These are phyloP conservation scores for Chionodraco myersi DNA, from an alignment of 2,113 vertebrate genomes.

Conservation along the genomic window DNA sequence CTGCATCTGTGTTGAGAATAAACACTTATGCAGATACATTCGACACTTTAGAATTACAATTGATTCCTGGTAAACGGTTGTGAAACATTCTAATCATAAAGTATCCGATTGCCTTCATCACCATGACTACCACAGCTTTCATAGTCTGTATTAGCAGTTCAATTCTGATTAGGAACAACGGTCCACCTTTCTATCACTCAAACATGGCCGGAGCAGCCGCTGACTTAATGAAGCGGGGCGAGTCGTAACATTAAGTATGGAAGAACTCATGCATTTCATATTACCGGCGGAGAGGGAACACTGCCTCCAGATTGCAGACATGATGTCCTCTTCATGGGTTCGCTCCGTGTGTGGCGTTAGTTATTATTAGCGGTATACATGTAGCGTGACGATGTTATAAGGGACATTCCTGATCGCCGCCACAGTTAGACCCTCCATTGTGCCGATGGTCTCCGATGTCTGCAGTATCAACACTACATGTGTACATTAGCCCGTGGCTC, in stretches of 20 bases:
- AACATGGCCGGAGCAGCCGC: background rate
- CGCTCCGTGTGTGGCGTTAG: background rate
- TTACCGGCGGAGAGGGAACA: background rate
- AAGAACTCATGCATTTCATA: conserved; percentile 5
- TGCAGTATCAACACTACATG: background rate
- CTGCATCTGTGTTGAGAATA: too few relatives aligned
- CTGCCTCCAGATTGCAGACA: background rate
- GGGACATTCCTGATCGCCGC: background rate
- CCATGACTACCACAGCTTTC: background rate
- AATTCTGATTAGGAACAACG: background rate
- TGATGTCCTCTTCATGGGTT: background rate
- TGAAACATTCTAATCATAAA: too few relatives aligned
- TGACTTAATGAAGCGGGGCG: background rate
- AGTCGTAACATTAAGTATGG: background rate
- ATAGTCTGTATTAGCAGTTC: background rate
- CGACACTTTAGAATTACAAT: too few relatives aligned
- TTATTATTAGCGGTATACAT: background rate
- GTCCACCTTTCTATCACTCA: background rate
- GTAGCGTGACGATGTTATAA: background rate
- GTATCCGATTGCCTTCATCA: background rate
- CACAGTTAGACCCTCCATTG: background rate
- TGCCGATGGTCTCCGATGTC: background rate
- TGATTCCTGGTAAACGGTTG: too few relatives aligned
- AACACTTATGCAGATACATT: too few relatives aligned
- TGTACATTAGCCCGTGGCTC: conserved; percentile 19